A percentile compares a stretch with the other conserved stretches of the same genome.
Conservation (phyloP, 2,113 vertebrate genomes). For the Trochalopteron elliotii region DNA sequence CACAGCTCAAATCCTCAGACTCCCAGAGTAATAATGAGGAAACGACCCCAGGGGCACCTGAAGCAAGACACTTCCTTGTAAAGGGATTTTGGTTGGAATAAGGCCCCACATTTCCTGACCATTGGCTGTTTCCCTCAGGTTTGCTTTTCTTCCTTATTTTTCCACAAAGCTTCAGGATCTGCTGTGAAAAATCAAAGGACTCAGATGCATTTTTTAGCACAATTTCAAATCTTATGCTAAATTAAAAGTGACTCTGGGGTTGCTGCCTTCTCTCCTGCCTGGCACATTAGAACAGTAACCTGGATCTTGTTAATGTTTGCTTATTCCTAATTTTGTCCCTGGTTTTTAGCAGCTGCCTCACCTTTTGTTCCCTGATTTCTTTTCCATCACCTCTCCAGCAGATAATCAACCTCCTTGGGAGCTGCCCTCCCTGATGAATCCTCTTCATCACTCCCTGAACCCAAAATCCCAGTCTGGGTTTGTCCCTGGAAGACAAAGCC, state of each 20-base stretch:
- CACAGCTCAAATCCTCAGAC: background rate
- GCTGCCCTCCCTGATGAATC: background rate
- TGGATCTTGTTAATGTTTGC: background rate
- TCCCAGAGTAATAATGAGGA: background rate
- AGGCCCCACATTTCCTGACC: background rate
- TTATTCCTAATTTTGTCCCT: background rate
- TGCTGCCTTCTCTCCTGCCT: constrained; percentile 9
- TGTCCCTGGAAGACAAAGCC: background rate
- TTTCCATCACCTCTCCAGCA: background rate
- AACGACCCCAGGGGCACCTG: background rate
- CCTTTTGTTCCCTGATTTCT: constrained; percentile 33
- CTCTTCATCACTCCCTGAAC: background rate
- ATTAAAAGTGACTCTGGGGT: background rate
- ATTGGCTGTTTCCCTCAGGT: background rate
- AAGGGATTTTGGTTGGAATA: background rate
- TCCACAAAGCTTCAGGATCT: background rate
- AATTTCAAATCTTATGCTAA: background rate
- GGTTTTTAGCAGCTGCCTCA: background rate
- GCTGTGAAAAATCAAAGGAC: background rate
- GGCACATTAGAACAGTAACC: background rate
- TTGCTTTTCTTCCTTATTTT: background rate
- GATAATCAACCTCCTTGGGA: background rate
- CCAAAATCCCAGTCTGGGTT: background rate
- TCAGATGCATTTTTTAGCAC: constrained; percentile 4
- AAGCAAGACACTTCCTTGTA: background rate